Base-by-base conservation (phyloP, 2,797 vertebrate species). In the Cirrhinus mrigala region DNA sequence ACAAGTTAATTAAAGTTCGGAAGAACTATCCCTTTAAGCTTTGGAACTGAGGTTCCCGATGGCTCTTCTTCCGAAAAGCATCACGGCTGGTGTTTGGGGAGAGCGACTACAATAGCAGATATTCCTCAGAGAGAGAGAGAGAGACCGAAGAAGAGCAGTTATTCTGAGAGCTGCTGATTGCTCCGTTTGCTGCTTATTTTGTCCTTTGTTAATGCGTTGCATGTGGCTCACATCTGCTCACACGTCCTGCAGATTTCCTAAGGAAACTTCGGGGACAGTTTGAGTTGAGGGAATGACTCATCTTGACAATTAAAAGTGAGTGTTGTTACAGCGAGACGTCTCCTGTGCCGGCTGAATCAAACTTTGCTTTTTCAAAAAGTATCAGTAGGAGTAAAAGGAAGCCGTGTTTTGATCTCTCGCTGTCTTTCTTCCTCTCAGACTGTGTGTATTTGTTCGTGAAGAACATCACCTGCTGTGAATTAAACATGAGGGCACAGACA, bases 391-490 rank as follows among this genome's bases (percentile, higher is more conserved):
- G 69, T 66, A 4, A 24, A 8, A 50, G 6, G 69, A 74, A 50
- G 69, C 8, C 8, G 6, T 22, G 40, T 82, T 69, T 82, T 82
- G 54, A 82, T 74, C 54, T 48, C 40, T 60, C 40, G 2, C 20
- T 9, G 2, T 40, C 66, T 20, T 69, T 73, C 22, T 73, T 20
- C 11, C 70, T 52, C 33, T 16, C 11, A 66, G 40, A 24, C 66
- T 15, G 37, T 37, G 64, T 37, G 56, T 68, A 16, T 81, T 40
- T 22, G 29, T 22, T 75, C 22, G 20, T 64, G 27, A 18, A 71
- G 54, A 66, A 79, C 66, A 48, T 78, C 22, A 9, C 68, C 74
- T 73, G 54, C 44, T 14, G 80, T 82, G 85, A 83, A 86, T 86
- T 71, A 70, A 78, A 52, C 74, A 71, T 71, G 66, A 86, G 46